Evolutionary conservation across 37 sponge, comb jelly and placozoan species (phyloP).

Genomic region (Spongilla lacustris): DNA sequence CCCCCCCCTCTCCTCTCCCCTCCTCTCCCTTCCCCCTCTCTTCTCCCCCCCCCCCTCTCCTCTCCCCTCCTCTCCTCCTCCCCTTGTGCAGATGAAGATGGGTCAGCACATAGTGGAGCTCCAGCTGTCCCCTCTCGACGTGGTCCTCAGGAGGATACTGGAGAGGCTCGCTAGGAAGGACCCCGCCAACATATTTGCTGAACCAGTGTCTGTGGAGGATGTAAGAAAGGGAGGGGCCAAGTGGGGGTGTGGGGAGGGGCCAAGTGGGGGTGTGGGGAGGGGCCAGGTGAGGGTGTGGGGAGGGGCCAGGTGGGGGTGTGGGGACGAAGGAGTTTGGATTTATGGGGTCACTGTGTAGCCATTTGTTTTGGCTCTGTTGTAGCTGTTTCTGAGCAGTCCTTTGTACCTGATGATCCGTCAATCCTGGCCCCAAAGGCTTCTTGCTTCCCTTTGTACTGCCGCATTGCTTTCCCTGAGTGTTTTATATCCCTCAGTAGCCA

Average conservation of each 20-base stretch:
- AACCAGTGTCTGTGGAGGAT: slow-evolving; percentile 91
- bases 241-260: no score
- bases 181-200: slow-evolving; percentile 88
- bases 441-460: no score
- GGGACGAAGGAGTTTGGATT: no score
- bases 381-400: no score
- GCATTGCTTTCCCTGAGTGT: no score
- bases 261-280: background rate
- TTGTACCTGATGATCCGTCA: no score
- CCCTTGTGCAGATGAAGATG: slow-evolving; percentile 51
- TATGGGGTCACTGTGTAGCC: no score
- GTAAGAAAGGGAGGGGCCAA: slow-evolving; percentile 46
- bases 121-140: slow-evolving; percentile 72
- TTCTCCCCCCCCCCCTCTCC: background rate
- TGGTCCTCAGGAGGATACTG: slow-evolving; percentile 71
- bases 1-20: no score
- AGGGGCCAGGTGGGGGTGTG: no score
- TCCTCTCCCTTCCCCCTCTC: background rate
- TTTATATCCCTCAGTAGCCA: no score
- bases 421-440: no score
- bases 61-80: background rate
- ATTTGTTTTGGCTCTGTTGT: no score
- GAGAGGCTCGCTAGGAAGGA: slow-evolving; percentile 76
- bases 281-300: background rate
- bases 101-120: slow-evolving; percentile 69